These are phyloP conservation scores for Melitaea athalia DNA, from an alignment of 2,888 invertebrate genomes.

Conservation along the genomic window DNA sequence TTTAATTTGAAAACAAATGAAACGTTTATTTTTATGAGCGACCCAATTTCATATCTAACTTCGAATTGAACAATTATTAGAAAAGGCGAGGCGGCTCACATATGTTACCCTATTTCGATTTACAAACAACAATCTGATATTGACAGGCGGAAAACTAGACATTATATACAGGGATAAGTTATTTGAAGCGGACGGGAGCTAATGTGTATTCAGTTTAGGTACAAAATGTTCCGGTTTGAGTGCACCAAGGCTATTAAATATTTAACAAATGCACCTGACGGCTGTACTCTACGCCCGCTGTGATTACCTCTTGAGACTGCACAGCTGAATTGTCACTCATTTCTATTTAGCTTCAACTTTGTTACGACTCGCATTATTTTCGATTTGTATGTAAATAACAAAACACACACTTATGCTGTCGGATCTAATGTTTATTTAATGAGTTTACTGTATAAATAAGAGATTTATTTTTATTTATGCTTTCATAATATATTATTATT, in stretches of 20 bases:
- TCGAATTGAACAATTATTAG: conserved; percentile 32
- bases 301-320: conserved; percentile 50
- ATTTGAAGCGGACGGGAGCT: conserved; percentile 27
- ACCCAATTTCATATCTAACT: conserved; percentile 36
- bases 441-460: not conserved
- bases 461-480: too few relatives aligned
- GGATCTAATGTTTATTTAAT: not conserved
- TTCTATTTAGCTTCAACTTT: conserved; percentile 33
- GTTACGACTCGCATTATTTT: conserved; percentile 16
- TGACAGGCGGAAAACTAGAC: conserved; percentile 36
- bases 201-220: conserved; percentile 45
- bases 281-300: conserved; percentile 50
- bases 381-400: conserved; percentile 10
- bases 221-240: conserved; percentile 41
- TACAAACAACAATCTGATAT: conserved; percentile 36
- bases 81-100: conserved; percentile 36
- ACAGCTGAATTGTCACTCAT: conserved; percentile 31
- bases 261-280: conserved; percentile 61
- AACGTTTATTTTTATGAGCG: conserved; percentile 24
- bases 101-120: conserved; percentile 36
- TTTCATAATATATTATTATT: too few relatives aligned
- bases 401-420: conserved; percentile 24
- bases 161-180: conserved; percentile 35
- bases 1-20: not conserved
- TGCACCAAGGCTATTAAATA: conserved; percentile 64